Conservation (phyloP, 2,888 invertebrate genomes). For the Napeogenes inachia region DNA sequence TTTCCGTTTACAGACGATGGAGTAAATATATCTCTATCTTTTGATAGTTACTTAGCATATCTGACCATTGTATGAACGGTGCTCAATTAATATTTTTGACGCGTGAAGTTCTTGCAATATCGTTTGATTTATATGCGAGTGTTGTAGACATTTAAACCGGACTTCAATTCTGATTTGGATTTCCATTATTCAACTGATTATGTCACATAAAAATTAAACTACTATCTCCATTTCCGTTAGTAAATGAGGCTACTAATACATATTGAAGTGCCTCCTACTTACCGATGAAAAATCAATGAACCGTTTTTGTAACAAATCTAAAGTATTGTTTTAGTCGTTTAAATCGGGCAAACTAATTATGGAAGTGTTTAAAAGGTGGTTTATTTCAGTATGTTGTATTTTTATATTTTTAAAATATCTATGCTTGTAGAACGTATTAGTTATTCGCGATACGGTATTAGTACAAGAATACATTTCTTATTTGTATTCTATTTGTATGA, state of each 20-base stretch:
- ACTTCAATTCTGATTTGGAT: not conserved
- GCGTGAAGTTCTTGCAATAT: not conserved
- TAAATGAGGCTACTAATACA: constrained; percentile 7
- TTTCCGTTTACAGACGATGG: no score
- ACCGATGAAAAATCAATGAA: constrained; percentile 8
- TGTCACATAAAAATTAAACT: constrained; percentile 17
- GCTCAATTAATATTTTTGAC: not conserved
- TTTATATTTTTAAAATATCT: no score
- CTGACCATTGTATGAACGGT: not conserved
- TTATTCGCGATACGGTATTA: constrained; percentile 6
- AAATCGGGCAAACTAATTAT: no score
- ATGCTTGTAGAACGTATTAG: no score
- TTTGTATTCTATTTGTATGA: constrained; percentile 4
- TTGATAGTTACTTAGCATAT: no score
- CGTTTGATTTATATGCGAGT: not conserved
- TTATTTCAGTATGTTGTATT: no score
- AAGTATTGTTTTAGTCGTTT: no score
- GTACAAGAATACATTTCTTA: constrained; percentile 16
- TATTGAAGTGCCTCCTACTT: not conserved
- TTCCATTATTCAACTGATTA: constrained; percentile 11
- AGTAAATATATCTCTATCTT: no score
- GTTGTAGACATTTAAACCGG: not conserved
- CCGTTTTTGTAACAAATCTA: not conserved
- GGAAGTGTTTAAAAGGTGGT: no score
- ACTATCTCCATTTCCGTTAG: constrained; percentile 10